Conservation (phyloP, 2,888 invertebrate species). For the Toxonevra muliebris region DNA sequence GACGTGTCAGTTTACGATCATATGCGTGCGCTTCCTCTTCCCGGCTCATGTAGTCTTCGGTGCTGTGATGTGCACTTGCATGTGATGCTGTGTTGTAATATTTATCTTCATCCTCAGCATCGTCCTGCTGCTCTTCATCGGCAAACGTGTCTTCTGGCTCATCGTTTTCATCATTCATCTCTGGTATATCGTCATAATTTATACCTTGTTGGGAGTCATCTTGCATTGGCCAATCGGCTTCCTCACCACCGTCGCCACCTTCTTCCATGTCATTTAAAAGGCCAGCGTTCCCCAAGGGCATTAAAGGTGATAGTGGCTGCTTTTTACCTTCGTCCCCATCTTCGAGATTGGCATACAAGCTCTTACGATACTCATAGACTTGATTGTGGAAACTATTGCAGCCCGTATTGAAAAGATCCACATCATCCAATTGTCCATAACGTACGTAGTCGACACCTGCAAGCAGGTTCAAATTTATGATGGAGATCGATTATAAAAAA, state of each 20-base stretch:
- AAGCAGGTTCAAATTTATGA: conserved; percentile 40
- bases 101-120: conserved; percentile 34
- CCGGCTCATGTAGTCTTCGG: conserved; percentile 57
- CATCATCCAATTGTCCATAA: conserved; percentile 59
- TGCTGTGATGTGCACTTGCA: conserved; percentile 39
- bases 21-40: conserved; percentile 57
- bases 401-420: conserved; percentile 57
- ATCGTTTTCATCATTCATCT: conserved; percentile 37
- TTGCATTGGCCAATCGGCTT: conserved; percentile 21
- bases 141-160: conserved; percentile 36
- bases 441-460: conserved; percentile 59
- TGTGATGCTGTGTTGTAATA: conserved; percentile 38
- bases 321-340: conserved; percentile 46
- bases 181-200: conserved; percentile 12
- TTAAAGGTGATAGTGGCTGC: conserved; percentile 52
- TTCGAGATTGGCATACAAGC: conserved; percentile 56
- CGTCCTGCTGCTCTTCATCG: conserved; percentile 33
- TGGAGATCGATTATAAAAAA: neutral
- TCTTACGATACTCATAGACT: conserved; percentile 59
- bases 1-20: conserved; percentile 55
- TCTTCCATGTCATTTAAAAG: conserved; percentile 35
- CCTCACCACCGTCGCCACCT: conserved; percentile 4
- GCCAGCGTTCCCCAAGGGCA: conserved; percentile 44
- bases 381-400: conserved; percentile 59
- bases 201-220: too few species aligned